Evolutionary conservation across 2,888 invertebrate species (phyloP).

Genomic region (Cantharis flavilabris): DNA sequence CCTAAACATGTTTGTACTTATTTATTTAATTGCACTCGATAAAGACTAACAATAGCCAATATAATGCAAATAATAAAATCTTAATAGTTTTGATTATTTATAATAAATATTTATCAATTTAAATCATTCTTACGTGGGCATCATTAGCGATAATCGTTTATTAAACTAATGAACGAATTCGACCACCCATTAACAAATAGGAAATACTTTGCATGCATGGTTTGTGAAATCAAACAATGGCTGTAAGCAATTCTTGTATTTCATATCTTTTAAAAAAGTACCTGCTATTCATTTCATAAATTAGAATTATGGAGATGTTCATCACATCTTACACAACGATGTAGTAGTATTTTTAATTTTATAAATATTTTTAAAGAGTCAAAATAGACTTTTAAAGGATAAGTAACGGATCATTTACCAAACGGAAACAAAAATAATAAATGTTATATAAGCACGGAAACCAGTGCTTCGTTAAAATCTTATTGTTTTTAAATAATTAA

Average conservation of each 20-base stretch:
- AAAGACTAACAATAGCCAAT: neutral
- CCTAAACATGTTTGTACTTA: neutral
- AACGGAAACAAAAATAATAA: too few relatives aligned
- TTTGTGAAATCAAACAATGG: neutral
- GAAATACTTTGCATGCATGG: neutral
- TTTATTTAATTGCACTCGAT: neutral
- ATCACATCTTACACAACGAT: neutral
- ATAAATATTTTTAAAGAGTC: too few relatives aligned
- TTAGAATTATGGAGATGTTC: neutral
- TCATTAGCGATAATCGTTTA: neutral
- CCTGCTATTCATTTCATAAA: neutral
- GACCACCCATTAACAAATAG: neutral
- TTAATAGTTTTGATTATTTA: neutral
- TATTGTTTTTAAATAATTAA: too few relatives aligned
- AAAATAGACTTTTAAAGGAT: too few relatives aligned
- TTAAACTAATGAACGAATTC: neutral
- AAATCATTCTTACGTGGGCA: neutral
- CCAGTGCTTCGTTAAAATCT: too few relatives aligned
- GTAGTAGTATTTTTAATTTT: too few relatives aligned
- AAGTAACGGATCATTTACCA: too few relatives aligned
- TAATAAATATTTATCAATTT: neutral
- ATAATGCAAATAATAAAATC: neutral
- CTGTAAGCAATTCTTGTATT: neutral
- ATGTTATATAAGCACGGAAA: too few relatives aligned
- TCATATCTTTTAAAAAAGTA: neutral